A percentile compares a stretch with the other conserved stretches of the same genome.
Evolutionary conservation across 2,888 invertebrate genomes (phyloP).

Genomic region (Andricus quercusramuli): DNA sequence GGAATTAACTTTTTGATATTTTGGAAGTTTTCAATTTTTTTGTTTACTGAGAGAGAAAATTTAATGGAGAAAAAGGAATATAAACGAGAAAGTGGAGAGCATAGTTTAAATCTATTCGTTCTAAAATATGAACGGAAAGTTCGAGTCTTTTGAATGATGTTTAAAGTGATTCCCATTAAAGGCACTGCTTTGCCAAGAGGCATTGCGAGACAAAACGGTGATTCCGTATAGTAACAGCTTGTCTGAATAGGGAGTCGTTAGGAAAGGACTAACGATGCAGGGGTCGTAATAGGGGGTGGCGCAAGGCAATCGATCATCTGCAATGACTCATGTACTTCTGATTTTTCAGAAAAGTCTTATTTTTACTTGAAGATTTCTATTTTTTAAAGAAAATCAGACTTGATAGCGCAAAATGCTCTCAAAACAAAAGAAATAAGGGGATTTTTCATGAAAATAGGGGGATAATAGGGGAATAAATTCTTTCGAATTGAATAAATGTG

Average conservation of each 20-base stretch:
- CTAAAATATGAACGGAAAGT: not conserved
- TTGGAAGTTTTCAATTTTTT: not conserved
- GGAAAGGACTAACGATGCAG: slow-evolving; percentile 37
- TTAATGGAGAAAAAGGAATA: not conserved
- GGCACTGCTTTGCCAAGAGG: slow-evolving; percentile 36
- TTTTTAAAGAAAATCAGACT: not conserved
- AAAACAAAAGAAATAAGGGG: too few species aligned
- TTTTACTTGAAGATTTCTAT: not conserved
- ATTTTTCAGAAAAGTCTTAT: slow-evolving; percentile 2
- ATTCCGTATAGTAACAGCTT: slow-evolving; percentile 37
- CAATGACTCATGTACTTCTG: slow-evolving; percentile 36
- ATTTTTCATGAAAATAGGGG: too few species aligned
- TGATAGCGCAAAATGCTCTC: not conserved
- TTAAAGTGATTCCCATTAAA: slow-evolving; percentile 35
- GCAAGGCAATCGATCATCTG: slow-evolving; percentile 40
- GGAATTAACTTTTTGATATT: not conserved
- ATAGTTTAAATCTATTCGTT: slow-evolving; percentile 6
- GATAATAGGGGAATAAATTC: not conserved
- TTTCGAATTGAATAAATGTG: too few species aligned
- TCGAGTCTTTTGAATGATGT: slow-evolving; percentile 10
- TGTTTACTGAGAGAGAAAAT: not conserved
- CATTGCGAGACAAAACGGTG: slow-evolving; percentile 40
- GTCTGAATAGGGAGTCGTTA: slow-evolving; percentile 39
- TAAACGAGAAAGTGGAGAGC: not conserved
- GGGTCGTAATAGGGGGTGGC: slow-evolving; percentile 20